Evolutionary conservation across 2,113 vertebrate genomes (phyloP).

Genomic region (Carollia perspicillata): DNA sequence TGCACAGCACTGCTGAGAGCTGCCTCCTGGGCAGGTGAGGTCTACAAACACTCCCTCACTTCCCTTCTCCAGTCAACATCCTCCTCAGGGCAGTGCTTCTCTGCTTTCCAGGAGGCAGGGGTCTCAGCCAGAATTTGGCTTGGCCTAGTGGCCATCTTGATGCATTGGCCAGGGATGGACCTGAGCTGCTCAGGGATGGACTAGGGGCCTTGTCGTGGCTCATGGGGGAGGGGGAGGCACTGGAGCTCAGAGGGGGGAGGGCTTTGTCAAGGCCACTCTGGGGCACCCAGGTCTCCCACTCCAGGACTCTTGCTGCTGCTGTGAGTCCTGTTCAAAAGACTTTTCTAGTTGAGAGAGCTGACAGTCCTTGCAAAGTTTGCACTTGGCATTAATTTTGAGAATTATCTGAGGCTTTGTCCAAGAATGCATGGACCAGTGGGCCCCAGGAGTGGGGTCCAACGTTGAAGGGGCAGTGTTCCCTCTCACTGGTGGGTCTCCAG

Average conservation of each 20-base stretch:
- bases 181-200: neutral
- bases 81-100: neutral
- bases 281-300: neutral
- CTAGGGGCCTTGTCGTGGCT: neutral
- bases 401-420: neutral
- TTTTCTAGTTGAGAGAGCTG: neutral
- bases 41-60: neutral
- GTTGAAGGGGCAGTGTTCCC: neutral
- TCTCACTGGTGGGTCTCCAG: neutral
- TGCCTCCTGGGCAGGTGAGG: neutral
- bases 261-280: neutral
- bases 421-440: neutral
- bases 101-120: neutral
- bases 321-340: neutral
- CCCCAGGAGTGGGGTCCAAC: neutral
- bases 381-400: constrained; percentile 1
- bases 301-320: neutral
- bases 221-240: neutral
- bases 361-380: neutral
- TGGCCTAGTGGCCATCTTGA: neutral
- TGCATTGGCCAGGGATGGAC: neutral
- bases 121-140: neutral
- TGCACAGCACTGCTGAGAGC: neutral
- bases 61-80: neutral
- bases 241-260: neutral